A percentile compares a stretch with the other conserved stretches of the same genome.
phyloP scores from a whole-genome alignment of 2,113 vertebrate genomes.

The Ciconia stormi region DNA sequence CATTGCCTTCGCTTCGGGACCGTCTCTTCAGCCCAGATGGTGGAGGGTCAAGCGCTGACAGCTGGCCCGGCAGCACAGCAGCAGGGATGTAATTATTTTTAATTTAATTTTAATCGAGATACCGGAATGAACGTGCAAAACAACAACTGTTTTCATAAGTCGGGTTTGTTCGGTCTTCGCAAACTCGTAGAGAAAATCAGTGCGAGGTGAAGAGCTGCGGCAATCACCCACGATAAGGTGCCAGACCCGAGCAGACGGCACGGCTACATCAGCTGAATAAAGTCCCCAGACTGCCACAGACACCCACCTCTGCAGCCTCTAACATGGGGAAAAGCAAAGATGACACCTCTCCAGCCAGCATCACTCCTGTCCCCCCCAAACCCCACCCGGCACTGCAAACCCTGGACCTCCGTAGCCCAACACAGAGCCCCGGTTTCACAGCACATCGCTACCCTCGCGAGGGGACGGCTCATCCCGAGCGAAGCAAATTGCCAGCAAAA shows the following conservation, averaged over 20 bases:
- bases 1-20: neutral
- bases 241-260: accelerated
- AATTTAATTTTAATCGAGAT: neutral
- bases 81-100: slow-evolving; percentile 31
- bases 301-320: neutral
- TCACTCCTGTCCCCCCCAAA: neutral
- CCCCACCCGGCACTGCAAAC: accelerated
- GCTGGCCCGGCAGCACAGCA: slow-evolving; percentile 26
- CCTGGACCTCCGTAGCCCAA: neutral
- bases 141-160: neutral
- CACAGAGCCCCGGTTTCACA: accelerated
- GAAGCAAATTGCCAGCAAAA: slow-evolving; percentile 6
- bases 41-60: slow-evolving; percentile 1
- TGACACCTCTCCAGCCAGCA: neutral
- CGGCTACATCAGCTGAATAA: neutral
- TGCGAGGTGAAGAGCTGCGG: accelerated
- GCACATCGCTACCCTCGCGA: neutral
- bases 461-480: neutral
- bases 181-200: neutral
- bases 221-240: accelerated
- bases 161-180: neutral
- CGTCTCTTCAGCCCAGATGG: slow-evolving; percentile 12
- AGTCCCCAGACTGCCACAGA: neutral
- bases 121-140: neutral
- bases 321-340: neutral